Evolutionary conservation across 2,888 invertebrate genomes (phyloP), one percentile per base, ranked within the genome.

Genomic region (Agelastica alni): DNA sequence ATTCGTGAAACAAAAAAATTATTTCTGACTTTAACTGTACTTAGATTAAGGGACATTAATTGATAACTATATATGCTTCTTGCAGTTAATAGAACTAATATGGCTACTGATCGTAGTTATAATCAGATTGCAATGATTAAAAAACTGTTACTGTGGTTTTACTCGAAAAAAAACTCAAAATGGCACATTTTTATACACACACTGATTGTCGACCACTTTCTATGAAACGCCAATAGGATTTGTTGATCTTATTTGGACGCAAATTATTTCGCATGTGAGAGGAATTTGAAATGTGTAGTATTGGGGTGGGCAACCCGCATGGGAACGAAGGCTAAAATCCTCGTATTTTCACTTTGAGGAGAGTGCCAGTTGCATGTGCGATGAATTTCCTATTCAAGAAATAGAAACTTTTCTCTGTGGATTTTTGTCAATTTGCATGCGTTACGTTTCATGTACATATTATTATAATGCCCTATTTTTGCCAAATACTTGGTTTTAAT

Each of bases 221-320:
- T 51, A 61, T 61, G 52, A 64, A 65, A 68, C 65, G 64, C 60
- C 65, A 65, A 67, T 67, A 59, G 56, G 62, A 58, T 47, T 54
- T 53, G 14, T 9, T 60, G 58, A 63, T 62, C 65, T 63, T 53
- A 63, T 60, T 43, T 47, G 51, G 51, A 44, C 36, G 45, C 53
- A 59, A 60, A 64, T 63, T 64, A 60, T 63, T 61, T 56, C 55
- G 39, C 58, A 58, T 60, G 63, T 60, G 60, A 47, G 51, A 49
- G 34, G 60, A 60, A 57, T 60, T 53, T 58, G 47, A 53, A 62
- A 63, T 63, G 26, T 26, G 9, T 60, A 34, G 42, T 28, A 49
- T 34, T 13, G 46, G 37, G 30, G 30, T 48, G 42, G 28, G 16
- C 6, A 16, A 43, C n/a, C 6, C 43, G 28, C n/a, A 17, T 12